These are phyloP conservation scores for Halocynthia roretzi DNA, from an alignment of 23 tunicate genomes.

Conservation along the genomic window DNA sequence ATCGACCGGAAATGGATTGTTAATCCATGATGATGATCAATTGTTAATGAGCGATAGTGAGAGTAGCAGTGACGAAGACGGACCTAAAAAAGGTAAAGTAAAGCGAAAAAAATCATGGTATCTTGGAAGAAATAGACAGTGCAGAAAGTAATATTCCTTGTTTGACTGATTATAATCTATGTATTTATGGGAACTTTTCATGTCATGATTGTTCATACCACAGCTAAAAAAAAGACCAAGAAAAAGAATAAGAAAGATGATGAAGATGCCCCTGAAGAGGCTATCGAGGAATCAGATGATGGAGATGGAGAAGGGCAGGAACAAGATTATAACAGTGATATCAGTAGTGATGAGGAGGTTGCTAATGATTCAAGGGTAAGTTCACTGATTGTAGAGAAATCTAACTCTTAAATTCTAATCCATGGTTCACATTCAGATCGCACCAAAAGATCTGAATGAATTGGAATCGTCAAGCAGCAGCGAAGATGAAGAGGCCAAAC, in stretches of 20 bases:
- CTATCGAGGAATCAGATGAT: constrained; percentile 92
- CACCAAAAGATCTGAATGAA: constrained; percentile 81
- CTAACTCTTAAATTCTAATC: background rate
- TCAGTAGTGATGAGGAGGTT: constrained; percentile 73
- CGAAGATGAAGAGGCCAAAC: constrained; percentile 46
- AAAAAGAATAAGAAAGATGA: constrained; percentile 22
- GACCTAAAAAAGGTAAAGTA: background rate
- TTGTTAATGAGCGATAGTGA: constrained; percentile 59
- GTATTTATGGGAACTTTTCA: background rate
- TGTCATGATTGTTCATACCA: background rate
- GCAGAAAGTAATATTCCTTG: background rate
- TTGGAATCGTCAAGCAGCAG: constrained; percentile 49
- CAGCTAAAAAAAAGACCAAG: constrained; percentile 37
- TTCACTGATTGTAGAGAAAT: background rate
- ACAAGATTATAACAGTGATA: constrained; percentile 75
- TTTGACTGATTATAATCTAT: no score
- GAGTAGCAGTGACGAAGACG: constrained; percentile 33
- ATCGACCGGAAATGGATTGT: constrained; percentile 19
- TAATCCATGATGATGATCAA: constrained; percentile 77
- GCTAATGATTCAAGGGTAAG: constrained; percentile 39
- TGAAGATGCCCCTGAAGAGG: constrained; percentile 59
- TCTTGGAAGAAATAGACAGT: background rate
- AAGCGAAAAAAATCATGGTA: background rate
- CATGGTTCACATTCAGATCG: constrained; percentile 9
- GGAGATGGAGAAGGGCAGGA: constrained; percentile 94